phyloP scores from a whole-genome alignment of 2,797 vertebrate genomes.

The Glossophaga mutica region DNA sequence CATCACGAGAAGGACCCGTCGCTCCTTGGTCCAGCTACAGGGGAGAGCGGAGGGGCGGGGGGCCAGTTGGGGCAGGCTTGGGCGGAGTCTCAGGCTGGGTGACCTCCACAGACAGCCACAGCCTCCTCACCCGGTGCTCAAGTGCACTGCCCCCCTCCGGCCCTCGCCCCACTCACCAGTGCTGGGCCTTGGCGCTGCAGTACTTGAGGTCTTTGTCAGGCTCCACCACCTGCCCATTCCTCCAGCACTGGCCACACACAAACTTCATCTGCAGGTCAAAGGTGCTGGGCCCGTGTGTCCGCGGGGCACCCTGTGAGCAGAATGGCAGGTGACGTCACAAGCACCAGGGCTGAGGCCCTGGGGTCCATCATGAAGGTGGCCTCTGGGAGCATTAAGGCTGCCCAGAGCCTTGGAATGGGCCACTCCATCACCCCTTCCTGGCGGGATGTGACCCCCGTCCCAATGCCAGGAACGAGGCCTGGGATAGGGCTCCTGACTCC shows the following conservation, averaged over 20 bases:
- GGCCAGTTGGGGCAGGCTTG: neutral
- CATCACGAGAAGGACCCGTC: constrained; percentile 90
- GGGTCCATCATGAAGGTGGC: neutral
- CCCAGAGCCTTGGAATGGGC: neutral
- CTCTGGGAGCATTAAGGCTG: neutral
- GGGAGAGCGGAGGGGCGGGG: neutral
- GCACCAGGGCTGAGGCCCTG: neutral
- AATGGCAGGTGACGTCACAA: neutral
- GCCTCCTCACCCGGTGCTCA: accelerated
- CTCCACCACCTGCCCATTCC: constrained; percentile 88
- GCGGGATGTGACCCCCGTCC: neutral
- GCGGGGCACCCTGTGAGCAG: constrained; percentile 71
- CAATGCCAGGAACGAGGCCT: neutral
- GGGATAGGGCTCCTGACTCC: neutral
- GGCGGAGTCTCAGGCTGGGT: neutral
- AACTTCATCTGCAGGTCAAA: constrained; percentile 94
- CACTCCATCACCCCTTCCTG: neutral
- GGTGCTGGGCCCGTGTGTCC: constrained; percentile 78
- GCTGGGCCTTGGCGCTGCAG: constrained; percentile 92
- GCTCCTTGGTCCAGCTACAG: constrained; percentile 93
- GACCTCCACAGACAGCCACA: neutral
- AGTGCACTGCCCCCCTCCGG: neutral
- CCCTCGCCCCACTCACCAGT: constrained; percentile 84
- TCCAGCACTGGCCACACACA: constrained; percentile 92
- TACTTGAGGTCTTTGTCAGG: constrained; percentile 92